Percentiles rank a stretch among this genome's conserved stretches.
Conservation (phyloP, 2,888 invertebrate genomes). For the Plebejus melissa region DNA sequence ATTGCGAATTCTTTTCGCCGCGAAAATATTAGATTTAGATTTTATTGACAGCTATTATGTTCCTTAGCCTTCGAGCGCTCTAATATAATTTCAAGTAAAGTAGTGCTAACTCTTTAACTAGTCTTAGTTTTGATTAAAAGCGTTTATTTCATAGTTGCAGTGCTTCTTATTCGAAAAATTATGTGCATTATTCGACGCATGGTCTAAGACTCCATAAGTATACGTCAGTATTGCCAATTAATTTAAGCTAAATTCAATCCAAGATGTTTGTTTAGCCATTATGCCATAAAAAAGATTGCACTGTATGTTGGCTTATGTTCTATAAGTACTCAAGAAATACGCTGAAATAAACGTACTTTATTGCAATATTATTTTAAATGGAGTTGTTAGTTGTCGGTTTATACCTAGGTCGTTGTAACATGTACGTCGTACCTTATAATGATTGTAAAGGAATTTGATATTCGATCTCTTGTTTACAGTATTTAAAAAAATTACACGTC, state of each 20-base stretch:
- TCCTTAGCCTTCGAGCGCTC: conserved; percentile 40
- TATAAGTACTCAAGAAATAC: not conserved
- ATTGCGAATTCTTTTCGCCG: conserved; percentile 36
- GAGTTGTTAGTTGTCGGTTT: conserved; percentile 24
- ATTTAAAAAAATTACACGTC: conserved; percentile 74
- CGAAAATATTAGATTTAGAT: conserved; percentile 41
- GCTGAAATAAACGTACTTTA: conserved; percentile 15
- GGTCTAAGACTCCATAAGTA: not conserved
- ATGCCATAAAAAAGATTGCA: not conserved
- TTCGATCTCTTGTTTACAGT: conserved; percentile 77
- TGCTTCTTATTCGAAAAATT: not conserved
- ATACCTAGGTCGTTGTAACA: conserved; percentile 23
- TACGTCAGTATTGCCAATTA: not conserved
- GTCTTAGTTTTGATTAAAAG: conserved; percentile 39
- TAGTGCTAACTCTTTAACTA: conserved; percentile 38
- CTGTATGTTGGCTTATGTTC: not conserved
- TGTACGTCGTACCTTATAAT: conserved; percentile 46
- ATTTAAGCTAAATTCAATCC: not conserved
- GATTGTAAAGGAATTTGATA: conserved; percentile 59
- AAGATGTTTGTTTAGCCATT: not conserved
- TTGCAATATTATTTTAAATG: conserved; percentile 26
- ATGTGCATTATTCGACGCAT: conserved; percentile 4
- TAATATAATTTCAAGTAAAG: conserved; percentile 20
- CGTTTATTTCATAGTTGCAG: conserved; percentile 36
- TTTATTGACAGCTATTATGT: conserved; percentile 38